phyloP scores from a whole-genome alignment of 2,113 vertebrate genomes.

The Telmatochromis brichardi region DNA sequence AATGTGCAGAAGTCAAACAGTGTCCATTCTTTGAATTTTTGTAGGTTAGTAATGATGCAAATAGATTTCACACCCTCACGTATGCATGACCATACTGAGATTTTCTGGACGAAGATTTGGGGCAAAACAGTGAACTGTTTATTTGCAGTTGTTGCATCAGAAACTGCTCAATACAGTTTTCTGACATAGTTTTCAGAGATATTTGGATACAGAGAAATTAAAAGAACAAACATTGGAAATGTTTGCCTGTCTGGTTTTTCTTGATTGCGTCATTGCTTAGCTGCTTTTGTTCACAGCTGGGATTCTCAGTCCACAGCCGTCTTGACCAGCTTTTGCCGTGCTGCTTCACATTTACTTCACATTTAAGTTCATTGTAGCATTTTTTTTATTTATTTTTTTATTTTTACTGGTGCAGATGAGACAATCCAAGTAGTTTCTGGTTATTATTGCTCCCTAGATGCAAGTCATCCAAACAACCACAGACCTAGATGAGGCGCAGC shows the following conservation, averaged over 20 bases:
- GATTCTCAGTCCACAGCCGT: not conserved
- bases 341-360: not conserved
- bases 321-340: not conserved
- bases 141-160: not conserved
- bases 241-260: not conserved
- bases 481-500: not conserved
- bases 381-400: fast-evolving
- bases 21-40: not conserved
- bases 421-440: not conserved
- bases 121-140: not conserved
- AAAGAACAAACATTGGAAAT: not conserved
- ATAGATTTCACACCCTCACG: not conserved
- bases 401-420: not conserved
- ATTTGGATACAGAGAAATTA: not conserved
- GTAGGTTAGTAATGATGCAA: not conserved
- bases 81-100: not conserved
- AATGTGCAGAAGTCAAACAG: not conserved
- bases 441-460: not conserved
- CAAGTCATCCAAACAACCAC: not conserved
- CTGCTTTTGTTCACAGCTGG: not conserved
- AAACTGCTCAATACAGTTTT: not conserved
- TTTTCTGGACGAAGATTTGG: not conserved
- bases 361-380: not conserved
- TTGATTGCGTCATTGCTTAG: not conserved
- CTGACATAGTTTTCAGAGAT: not conserved